Evolutionary conservation across 2,113 vertebrate genomes (phyloP), one percentile per base, ranked within the genome.

Genomic region (Noturus placidus): DNA sequence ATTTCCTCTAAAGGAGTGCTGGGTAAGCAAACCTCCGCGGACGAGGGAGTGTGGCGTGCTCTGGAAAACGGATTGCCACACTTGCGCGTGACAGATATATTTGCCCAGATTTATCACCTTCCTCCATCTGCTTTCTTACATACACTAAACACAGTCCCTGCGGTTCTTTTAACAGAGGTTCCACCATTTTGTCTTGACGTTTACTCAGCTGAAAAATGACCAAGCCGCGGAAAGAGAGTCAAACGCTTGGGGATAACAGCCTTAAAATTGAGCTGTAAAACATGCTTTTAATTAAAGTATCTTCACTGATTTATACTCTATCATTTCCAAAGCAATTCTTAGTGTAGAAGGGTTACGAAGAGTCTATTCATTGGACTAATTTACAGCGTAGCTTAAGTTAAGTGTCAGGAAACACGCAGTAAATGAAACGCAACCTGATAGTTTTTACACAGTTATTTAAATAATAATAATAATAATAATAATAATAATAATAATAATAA

Each of bases 11-110:
- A 86, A 86, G 72, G 52, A 67, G 83, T 84, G 90, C 86, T 89
- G 79, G 85, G 69, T 89, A 83, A 90, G 88, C 88, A 87, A 89
- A 87, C 74, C 83, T 81, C 25, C 19, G 30, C 2, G 14, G 27
- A 79, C 13, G 50, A 42, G 20, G 27, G 25, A 54, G 70, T 0
- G 35, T 2, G 38, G 78, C 63, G 19, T 52, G 79, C 27, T 80
- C 83, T 38, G 70, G 88, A 74, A 42, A 85, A 85, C 57, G 78
- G 87, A 90, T 86, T 70, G 50, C 59, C 27, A 27, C 87, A 50
- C 52, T 63, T 74, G 78, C 70, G 46, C 33, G 65, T 89, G 90
- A 83, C 42, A 27, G 65, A 86, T 83, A 63, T 87, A 85, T 89
- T 89, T 61, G 63, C 61, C n/a, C 84, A 84, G 54, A 87, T 83